A percentile compares a stretch with the other conserved stretches of the same genome.
phyloP scores from a whole-genome alignment of 2,113 vertebrate genomes.

The Alexandromys fortis region DNA sequence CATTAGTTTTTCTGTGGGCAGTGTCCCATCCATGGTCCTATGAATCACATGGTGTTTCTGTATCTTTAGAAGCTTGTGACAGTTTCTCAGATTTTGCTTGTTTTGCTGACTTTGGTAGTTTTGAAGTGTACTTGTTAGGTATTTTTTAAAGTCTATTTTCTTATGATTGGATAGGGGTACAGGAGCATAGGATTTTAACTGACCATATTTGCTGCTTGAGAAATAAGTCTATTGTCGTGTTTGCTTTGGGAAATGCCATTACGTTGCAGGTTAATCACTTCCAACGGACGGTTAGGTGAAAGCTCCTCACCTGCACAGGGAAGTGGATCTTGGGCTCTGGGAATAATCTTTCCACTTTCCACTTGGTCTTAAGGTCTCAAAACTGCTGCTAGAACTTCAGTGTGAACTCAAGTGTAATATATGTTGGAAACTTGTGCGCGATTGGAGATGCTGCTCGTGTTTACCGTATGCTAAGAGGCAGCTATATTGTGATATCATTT shows the following conservation, averaged over 20 bases:
- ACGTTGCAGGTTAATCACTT: background rate
- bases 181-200: background rate
- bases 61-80: background rate
- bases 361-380: background rate
- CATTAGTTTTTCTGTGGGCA: background rate
- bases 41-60: background rate
- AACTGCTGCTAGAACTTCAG: background rate
- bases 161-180: background rate
- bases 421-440: background rate
- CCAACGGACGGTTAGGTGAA: background rate
- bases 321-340: background rate
- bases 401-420: background rate
- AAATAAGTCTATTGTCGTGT: background rate
- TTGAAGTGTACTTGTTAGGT: background rate
- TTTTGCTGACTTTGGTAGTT: conserved; percentile 18
- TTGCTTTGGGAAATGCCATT: background rate
- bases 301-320: background rate
- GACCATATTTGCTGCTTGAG: background rate
- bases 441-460: background rate
- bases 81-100: background rate
- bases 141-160: background rate
- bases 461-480: background rate
- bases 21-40: background rate
- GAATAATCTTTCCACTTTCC: conserved; percentile 7
- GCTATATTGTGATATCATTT: background rate